Evolutionary conservation across 2,113 vertebrate genomes (phyloP), one percentile per base, ranked within the genome.

Genomic region (Ptilonorhynchus violaceus): DNA sequence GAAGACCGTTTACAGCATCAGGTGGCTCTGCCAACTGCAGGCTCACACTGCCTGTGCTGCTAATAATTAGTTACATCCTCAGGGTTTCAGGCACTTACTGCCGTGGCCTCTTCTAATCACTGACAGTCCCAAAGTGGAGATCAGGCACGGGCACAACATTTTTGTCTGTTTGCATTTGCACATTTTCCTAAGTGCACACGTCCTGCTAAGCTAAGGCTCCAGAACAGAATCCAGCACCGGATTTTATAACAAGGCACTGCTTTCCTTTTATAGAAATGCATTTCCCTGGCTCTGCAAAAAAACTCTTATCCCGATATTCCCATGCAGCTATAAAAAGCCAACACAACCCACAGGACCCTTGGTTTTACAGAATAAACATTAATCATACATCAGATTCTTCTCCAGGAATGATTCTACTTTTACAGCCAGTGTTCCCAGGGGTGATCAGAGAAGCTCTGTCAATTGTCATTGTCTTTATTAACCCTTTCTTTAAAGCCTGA

Each of bases 311-410:
- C 95, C 68, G 79, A 73, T 88, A 97, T 98, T 98, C 98, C 98
- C 98, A 98, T 89, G 98, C 91, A 95, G 97, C 97, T 98, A 98
- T 98, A 98, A 98, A 98, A 98, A 98, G 97, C 93, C 95, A 96
- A 84, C 92, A 63, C 89, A 96, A 96, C 96, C 95, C 97, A 93
- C 80, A 95, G 96, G 95, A 91, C 84, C 81, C 93, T 96, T 95
- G 92, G 91, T 95, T 96, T 86, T 92, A 95, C 84, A 96, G 90
- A 94, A 94, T 96, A 97, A 97, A 96, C 88, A 81, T 93, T 94
- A 94, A 96, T 97, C 81, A 97, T 93, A 94, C 89, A 95, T 72
- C 96, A 97, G 90, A 97, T 91, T 91, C 67, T 74, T 82, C 91
- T 88, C 77, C 96, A 91, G 85, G 85, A 95, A 92, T 68, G 70